Base-by-base conservation (phyloP, 2,797 vertebrate genomes). In the Anguilla obscura region DNA sequence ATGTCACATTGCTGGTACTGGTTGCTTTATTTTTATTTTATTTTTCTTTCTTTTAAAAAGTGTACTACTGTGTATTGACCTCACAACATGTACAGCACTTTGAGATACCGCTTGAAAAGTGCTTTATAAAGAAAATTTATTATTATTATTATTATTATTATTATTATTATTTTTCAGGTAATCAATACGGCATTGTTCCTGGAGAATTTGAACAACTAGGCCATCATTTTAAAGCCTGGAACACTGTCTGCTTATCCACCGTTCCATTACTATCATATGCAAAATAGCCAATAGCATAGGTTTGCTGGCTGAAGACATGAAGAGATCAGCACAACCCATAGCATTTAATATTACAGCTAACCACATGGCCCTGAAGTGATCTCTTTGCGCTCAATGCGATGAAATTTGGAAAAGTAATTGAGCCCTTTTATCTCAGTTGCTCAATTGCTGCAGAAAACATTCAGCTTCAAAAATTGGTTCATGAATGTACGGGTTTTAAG, bases 351-450 rank as follows among this genome's bases (percentile, higher is more conserved):
- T 66, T 66, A 27, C 63, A 7, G 1, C 63, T 66, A 66, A 9
- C 5, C 4, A 9, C 63, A 27, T 9, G n/a, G n/a, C 63, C 63
- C 63, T 9, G 6, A 66, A 74, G 30, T 36, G 33, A 74, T 74
- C 71, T 74, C 24, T 56, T 74, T 74, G 71, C 24, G 71, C 71
- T 36, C 27, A 33, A 16, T 66, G 63, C 14, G 2, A 9, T 76
- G 71, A 40, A 76, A 40, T 82, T 50, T 82, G 4, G 79, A 50
- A 9, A 10, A 24, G 18, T 50, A 50, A 27, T 60, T 8, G 63
- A 84, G 24, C 56, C 84, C 80, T 69, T 66, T 87, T 84, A 87
- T 45, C 86, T 83, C 63, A 48, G 54, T 52, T 87, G 58, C 48
- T 33, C 63, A 48, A 69, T 52, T 87, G 58, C 60, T 33, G 33